Evolutionary conservation across 2,888 invertebrate genomes (phyloP).

Genomic region (Synanthedon andrenaeformis): DNA sequence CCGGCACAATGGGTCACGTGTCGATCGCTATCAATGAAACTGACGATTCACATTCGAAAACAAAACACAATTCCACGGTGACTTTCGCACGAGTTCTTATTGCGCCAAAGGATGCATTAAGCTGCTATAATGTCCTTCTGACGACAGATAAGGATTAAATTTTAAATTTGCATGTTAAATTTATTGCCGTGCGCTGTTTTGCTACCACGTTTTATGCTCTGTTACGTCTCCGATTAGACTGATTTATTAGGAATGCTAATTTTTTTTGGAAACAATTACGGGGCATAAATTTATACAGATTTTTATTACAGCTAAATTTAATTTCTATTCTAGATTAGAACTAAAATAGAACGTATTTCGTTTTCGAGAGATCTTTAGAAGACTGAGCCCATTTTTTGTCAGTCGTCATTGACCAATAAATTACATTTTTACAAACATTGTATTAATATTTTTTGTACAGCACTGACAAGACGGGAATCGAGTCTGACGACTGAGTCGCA

Average conservation of each 20-base stretch:
- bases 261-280: no score
- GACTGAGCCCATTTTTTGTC: no score
- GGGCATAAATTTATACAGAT: no score
- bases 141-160: slow-evolving; percentile 2
- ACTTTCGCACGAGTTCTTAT: neutral
- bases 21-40: slow-evolving; percentile 51
- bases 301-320: no score
- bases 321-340: no score
- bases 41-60: slow-evolving; percentile 21
- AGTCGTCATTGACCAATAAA: no score
- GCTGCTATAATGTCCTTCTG: neutral
- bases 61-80: slow-evolving; percentile 25
- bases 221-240: no score
- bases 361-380: no score
- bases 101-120: neutral
- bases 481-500: neutral
- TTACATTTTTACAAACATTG: neutral
- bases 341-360: no score
- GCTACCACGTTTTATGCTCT: no score
- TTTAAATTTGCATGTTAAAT: neutral
- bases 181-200: neutral
- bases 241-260: no score
- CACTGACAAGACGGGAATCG: neutral
- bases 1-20: slow-evolving; percentile 43
- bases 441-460: neutral